Base-by-base conservation (phyloP, 2,888 invertebrate species). In the Tachina fera region DNA sequence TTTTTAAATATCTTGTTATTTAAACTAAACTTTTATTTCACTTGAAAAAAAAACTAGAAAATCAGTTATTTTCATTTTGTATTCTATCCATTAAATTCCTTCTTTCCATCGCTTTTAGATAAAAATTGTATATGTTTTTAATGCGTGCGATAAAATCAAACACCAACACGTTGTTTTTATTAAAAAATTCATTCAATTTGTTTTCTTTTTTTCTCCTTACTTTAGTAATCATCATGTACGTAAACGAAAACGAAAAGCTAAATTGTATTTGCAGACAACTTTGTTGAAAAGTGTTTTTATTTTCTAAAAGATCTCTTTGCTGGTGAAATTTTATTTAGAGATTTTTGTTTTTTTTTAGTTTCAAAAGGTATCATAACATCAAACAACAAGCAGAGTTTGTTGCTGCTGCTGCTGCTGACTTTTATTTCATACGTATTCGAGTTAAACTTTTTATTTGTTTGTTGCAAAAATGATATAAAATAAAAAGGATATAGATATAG, bases 401-500 rank as follows among this genome's bases (percentile, higher is more conserved):
- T 78, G 71, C 41, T 61, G 56, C 60, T 56, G 14, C 60, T 65
- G 60, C 43, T 78, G 71, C 43, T 61, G 56, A 67, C 63, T 19
- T 65, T 65, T 71, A 56, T 53, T 53, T 56, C 6, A 75, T 56
- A 58, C 8, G 31, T 70, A 19, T 82, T 56, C 10, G 10, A 43
- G 1, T 53, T 71, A 43, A 16, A 41, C 41, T 63, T 51, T 58
- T 61, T 61, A 39, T 72, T 74, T 61, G 53, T 67, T 58, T 75
- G 45, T 16, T 22, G n/a, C 85, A 88, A 89, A 88, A 88, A 88
- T 88, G 87, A 87, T 74, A 53, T 1, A 19, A 76, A 49, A 56
- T 19, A 41, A 45, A 81, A 68, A 75, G 75, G 81, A 68, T 82
- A 53, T 70, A 49, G 63, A 76, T 70, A 56, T 70, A 49, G 63